Conservation (phyloP, 2,888 invertebrate species). For the Synergus japonicus region DNA sequence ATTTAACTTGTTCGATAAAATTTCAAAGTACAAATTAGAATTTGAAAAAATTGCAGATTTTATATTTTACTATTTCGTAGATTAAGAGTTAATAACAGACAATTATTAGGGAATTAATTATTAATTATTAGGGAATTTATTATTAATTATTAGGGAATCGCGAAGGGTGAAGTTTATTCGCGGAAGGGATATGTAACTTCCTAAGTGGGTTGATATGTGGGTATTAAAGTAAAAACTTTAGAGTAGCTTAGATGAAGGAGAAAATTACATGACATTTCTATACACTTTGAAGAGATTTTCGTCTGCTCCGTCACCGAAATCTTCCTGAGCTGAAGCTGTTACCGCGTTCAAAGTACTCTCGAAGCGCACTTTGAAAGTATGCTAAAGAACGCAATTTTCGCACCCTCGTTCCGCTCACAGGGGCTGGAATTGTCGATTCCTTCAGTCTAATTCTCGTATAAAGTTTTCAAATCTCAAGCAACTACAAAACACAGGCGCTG, state of each 20-base stretch:
- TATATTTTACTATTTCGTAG: too few relatives aligned
- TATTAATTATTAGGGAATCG: not conserved
- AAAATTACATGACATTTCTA: slow-evolving; percentile 23
- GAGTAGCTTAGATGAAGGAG: slow-evolving; percentile 8
- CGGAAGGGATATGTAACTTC: not conserved
- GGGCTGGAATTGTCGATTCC: slow-evolving; percentile 45
- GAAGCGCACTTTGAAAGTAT: slow-evolving; percentile 52
- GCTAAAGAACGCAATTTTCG: slow-evolving; percentile 59
- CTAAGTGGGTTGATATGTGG: not conserved
- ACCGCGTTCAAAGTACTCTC: slow-evolving; percentile 56
- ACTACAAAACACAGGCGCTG: slow-evolving; percentile 7
- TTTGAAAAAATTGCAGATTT: too few relatives aligned
- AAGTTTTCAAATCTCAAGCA: slow-evolving; percentile 44
- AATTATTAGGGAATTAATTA: too few relatives aligned
- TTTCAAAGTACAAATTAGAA: too few relatives aligned
- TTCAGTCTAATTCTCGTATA: slow-evolving; percentile 12
- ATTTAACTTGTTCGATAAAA: not conserved
- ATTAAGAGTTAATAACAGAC: too few relatives aligned
- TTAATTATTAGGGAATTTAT: too few relatives aligned
- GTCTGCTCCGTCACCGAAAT: slow-evolving; percentile 40
- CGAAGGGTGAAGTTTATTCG: not conserved
- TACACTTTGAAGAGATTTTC: slow-evolving; percentile 27
- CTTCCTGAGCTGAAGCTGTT: slow-evolving; percentile 53
- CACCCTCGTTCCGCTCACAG: slow-evolving; percentile 46
- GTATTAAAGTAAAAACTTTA: slow-evolving; percentile 13